phyloP scores from a whole-genome alignment of 2,113 vertebrate species.

The Platysteira castanea region DNA sequence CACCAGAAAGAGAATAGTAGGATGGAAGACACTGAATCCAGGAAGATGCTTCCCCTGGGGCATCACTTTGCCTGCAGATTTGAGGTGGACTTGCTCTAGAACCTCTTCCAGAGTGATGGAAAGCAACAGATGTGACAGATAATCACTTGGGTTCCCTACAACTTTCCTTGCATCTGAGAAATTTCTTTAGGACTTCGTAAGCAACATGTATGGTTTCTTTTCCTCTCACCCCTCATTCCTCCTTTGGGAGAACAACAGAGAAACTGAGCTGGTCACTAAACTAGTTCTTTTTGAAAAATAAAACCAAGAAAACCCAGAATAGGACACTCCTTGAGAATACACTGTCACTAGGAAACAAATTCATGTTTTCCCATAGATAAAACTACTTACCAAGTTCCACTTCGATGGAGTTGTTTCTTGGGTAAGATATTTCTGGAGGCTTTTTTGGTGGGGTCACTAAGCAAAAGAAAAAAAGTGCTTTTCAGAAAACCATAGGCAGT shows the following conservation, averaged over 20 bases:
- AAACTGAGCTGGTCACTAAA: neutral
- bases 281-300: neutral
- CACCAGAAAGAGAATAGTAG: neutral
- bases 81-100: neutral
- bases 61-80: neutral
- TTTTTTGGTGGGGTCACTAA: slow-evolving; percentile 52
- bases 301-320: neutral
- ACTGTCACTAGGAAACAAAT: neutral
- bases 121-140: neutral
- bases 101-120: neutral
- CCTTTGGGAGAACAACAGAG: neutral
- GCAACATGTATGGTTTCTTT: neutral
- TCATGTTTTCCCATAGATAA: neutral
- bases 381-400: slow-evolving; percentile 75
- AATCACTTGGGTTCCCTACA: neutral
- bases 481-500: neutral
- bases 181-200: neutral
- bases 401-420: slow-evolving; percentile 73
- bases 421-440: slow-evolving; percentile 75
- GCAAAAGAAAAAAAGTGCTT: neutral
- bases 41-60: neutral
- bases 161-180: neutral
- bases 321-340: neutral
- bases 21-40: neutral
- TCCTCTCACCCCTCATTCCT: neutral